phyloP scores from a whole-genome alignment of 2,888 invertebrate species.

The Lagria hirta region DNA sequence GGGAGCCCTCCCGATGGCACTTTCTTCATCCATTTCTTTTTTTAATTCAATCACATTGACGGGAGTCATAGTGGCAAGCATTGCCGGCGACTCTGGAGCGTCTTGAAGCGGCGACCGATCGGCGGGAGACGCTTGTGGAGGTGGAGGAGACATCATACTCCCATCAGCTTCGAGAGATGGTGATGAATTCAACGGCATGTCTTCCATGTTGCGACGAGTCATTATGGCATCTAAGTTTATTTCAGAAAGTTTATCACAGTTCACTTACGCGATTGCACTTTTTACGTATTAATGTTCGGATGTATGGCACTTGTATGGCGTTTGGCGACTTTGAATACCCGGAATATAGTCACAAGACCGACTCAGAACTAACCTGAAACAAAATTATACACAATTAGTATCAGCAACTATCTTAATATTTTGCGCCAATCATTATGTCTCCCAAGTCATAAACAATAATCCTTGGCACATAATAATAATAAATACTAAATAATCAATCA shows the following conservation, averaged over 20 bases:
- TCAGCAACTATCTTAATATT: too few species aligned
- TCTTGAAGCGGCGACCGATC: constrained; percentile 55
- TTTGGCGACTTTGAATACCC: constrained; percentile 11
- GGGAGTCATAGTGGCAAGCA: constrained; percentile 85
- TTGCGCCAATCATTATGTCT: too few species aligned
- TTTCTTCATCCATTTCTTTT: constrained; percentile 67
- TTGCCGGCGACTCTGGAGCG: constrained; percentile 69
- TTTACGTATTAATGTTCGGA: constrained; percentile 44
- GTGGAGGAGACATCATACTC: constrained; percentile 55
- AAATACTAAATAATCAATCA: too few species aligned
- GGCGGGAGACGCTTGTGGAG: constrained; percentile 58
- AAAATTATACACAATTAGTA: too few species aligned
- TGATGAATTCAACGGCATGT: constrained; percentile 46
- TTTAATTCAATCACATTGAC: constrained; percentile 78
- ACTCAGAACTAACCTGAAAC: too few species aligned
- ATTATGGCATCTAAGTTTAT: constrained; percentile 39
- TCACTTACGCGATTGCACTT: constrained; percentile 51
- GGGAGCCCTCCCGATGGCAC: constrained; percentile 62
- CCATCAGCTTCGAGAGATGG: constrained; percentile 40
- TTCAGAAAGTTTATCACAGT: constrained; percentile 51
- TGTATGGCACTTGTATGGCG: constrained; percentile 49
- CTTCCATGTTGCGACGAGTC: constrained; percentile 51
- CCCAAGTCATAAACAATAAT: too few species aligned
- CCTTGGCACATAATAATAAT: too few species aligned
- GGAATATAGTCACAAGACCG: too few species aligned